A percentile compares a stretch with the other conserved stretches of the same genome.
Evolutionary conservation across 1,140 invertebrate species (phyloP).

Genomic region (Zaprionus ghesquierei): DNA sequence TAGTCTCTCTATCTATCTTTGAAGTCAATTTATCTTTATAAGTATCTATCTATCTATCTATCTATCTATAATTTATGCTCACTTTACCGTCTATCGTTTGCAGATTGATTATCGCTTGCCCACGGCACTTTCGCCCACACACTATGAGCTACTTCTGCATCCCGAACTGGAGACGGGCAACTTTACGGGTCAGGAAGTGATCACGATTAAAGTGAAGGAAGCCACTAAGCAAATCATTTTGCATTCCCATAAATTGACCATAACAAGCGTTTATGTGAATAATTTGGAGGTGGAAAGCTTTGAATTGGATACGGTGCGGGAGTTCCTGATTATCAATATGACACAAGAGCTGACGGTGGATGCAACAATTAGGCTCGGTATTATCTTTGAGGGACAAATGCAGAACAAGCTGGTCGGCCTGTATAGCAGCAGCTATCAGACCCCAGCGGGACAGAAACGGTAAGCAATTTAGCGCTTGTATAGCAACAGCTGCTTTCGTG

Average conservation of each 20-base stretch:
- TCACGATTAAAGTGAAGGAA: conserved; percentile 85
- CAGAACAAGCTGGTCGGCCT: conserved; percentile 83
- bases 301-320: conserved; percentile 54
- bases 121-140: conserved; percentile 86
- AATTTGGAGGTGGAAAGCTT: conserved; percentile 32
- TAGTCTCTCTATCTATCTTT: too few species aligned
- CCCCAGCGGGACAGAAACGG: conserved; percentile 66
- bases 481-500: too few species aligned
- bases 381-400: conserved; percentile 83
- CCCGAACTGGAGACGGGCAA: conserved; percentile 88
- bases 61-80: background rate
- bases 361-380: conserved; percentile 45
- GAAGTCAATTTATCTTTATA: too few species aligned
- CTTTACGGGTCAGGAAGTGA: conserved; percentile 89
- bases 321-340: conserved; percentile 66
- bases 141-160: conserved; percentile 90
- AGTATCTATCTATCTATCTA: too few species aligned
- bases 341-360: conserved; percentile 26
- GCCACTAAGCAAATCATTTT: conserved; percentile 86
- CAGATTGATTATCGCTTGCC: conserved; percentile 86
- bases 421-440: conserved; percentile 82
- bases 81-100: background rate
- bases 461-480: conserved; percentile 43
- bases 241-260: conserved; percentile 85
- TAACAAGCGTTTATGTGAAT: conserved; percentile 56